phyloP scores from a whole-genome alignment of 2,888 invertebrate species.

The Eupithecia exiguata region DNA sequence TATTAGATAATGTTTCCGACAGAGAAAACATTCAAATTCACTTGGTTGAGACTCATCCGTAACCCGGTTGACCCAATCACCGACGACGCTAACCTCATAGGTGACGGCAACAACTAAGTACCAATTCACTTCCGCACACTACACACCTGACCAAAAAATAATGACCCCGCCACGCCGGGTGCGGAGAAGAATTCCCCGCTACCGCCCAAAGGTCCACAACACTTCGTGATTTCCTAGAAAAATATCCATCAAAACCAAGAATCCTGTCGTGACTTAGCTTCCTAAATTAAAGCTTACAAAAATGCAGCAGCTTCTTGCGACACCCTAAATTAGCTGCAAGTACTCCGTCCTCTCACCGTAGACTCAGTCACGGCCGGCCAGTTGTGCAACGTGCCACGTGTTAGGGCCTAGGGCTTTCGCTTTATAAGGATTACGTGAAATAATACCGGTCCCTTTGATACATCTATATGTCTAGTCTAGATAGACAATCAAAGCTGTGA shows the following conservation, averaged over 20 bases:
- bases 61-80: no score
- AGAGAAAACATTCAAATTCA: no score
- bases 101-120: no score
- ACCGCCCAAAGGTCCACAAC: no score
- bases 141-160: no score
- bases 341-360: conserved; percentile 31
- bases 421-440: conserved; percentile 7
- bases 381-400: conserved; percentile 34
- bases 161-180: no score
- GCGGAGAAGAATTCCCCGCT: no score
- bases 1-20: no score
- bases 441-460: conserved; percentile 1
- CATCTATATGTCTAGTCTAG: neutral
- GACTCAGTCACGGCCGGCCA: conserved; percentile 34
- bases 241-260: neutral
- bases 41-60: no score
- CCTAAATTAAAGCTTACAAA: conserved; percentile 32
- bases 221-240: neutral
- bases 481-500: no score
- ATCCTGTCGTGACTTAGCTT: conserved; percentile 10
- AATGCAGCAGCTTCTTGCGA: conserved; percentile 32
- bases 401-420: conserved; percentile 27
- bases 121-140: no score
- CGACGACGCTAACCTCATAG: no score
- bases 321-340: conserved; percentile 28